These are phyloP conservation scores for Temnopleurus reevesii DNA, from an alignment of 53 echinoderm and acorn worm genomes.

Conservation along the genomic window DNA sequence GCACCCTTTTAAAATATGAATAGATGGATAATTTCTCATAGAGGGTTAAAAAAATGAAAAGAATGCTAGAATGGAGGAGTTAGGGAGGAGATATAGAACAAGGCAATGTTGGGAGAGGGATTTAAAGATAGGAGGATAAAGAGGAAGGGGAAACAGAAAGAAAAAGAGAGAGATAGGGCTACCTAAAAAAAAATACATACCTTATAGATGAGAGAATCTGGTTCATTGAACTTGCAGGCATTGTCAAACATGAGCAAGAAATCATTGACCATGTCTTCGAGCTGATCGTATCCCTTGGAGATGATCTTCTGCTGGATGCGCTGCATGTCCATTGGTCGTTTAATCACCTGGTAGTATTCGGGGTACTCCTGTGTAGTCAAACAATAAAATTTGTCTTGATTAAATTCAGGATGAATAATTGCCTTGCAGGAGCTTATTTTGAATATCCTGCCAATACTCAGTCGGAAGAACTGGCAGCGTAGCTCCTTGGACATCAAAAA, in stretches of 20 bases:
- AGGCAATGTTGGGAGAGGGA: too few species aligned
- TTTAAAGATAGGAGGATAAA: not conserved
- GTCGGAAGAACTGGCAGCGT: too few species aligned
- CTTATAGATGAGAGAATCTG: conserved; percentile 97
- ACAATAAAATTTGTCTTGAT: too few species aligned
- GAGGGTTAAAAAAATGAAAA: too few species aligned
- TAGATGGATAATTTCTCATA: too few species aligned
- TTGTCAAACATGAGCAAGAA: conserved; percentile 99
- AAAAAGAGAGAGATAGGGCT: not conserved
- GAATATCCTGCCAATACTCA: too few species aligned
- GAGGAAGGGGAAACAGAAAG: not conserved
- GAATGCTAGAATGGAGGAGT: too few species aligned
- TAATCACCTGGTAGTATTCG: conserved; percentile 98
- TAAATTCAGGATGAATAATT: too few species aligned
- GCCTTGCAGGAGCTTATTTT: too few species aligned
- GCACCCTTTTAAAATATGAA: too few species aligned
- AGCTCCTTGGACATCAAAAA: too few species aligned
- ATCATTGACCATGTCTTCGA: conserved; percentile 98
- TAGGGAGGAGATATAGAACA: too few species aligned
- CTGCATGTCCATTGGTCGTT: conserved; percentile 97
- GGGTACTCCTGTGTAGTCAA: conserved; percentile 86
- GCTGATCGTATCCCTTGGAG: conserved; percentile 81
- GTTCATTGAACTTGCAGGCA: conserved; percentile 99
- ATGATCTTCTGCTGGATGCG: conserved; percentile 88
- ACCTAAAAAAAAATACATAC: conserved; percentile 37